Conservation (phyloP, 2,113 vertebrate genomes). For the Zeus faber region DNA sequence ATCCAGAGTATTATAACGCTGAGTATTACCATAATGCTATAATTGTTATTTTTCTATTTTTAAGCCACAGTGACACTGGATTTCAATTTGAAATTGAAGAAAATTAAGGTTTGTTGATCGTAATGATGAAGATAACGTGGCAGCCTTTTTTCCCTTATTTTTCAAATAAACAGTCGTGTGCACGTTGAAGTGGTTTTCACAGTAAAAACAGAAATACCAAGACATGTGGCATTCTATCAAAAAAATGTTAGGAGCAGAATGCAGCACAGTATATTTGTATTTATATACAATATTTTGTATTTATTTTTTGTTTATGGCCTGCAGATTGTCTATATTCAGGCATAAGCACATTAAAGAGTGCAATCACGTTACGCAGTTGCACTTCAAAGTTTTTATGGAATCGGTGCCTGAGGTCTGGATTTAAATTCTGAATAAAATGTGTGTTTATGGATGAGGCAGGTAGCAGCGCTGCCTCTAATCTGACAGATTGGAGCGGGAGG, state of each 20-base stretch:
- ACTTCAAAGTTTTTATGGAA: constrained; percentile 74
- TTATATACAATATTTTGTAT: constrained; percentile 41
- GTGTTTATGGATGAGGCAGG: constrained; percentile 69
- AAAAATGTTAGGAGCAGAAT: constrained; percentile 53
- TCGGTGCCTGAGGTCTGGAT: constrained; percentile 64
- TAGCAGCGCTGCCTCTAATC: constrained; percentile 59
- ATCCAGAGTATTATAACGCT: too few species aligned
- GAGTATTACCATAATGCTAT: too few species aligned
- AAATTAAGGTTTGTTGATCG: too few species aligned
- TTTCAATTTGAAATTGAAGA: too few species aligned
- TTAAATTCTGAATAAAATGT: constrained; percentile 71
- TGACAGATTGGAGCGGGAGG: constrained; percentile 67
- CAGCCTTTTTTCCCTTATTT: too few species aligned
- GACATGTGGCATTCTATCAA: constrained; percentile 47
- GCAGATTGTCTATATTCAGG: constrained; percentile 51
- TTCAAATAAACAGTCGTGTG: constrained; percentile 27
- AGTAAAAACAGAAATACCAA: constrained; percentile 25
- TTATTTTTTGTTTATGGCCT: neutral
- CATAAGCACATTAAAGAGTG: constrained; percentile 67
- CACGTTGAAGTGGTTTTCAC: constrained; percentile 26
- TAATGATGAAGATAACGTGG: constrained; percentile 21
- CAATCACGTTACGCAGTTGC: constrained; percentile 67
- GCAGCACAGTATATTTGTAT: constrained; percentile 47
- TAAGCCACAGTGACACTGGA: too few species aligned
- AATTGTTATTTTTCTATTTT: too few species aligned